Percentiles rank a stretch among this genome's conserved stretches.
phyloP scores from a whole-genome alignment of 2,797 vertebrate species.

The Sebastes glaucus region DNA sequence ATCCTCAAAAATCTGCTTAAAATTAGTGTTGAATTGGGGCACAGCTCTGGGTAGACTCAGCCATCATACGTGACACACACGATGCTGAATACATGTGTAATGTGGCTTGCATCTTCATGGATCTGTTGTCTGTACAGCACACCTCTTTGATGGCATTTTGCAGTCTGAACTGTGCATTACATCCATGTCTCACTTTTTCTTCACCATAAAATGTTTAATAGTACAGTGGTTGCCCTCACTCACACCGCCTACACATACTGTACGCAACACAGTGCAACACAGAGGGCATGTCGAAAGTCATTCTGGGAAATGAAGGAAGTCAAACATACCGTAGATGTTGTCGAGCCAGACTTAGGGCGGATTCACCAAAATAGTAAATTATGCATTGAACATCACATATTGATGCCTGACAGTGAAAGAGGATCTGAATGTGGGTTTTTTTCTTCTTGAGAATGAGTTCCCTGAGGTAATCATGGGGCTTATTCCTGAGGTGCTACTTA shows the following conservation, averaged over 20 bases:
- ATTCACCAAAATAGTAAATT: slow-evolving; percentile 47
- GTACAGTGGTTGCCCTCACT: slow-evolving; percentile 15
- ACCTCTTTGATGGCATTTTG: slow-evolving; percentile 6
- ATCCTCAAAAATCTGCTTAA: not conserved
- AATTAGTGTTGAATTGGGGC: not conserved
- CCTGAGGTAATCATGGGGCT: slow-evolving; percentile 34
- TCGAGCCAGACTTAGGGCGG: slow-evolving; percentile 7
- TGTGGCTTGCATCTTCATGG: slow-evolving; percentile 1
- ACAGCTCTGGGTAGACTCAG: not conserved
- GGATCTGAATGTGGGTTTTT: slow-evolving; percentile 13
- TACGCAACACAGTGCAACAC: slow-evolving; percentile 49
- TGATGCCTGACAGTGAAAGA: slow-evolving; percentile 38
- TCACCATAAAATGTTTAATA: slow-evolving; percentile 3
- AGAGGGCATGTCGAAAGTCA: slow-evolving; percentile 37
- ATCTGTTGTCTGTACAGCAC: slow-evolving; percentile 20
- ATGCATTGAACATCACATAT: slow-evolving; percentile 53
- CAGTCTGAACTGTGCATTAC: slow-evolving; percentile 15
- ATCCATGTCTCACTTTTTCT: slow-evolving; percentile 24
- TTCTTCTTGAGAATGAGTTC: slow-evolving; percentile 3
- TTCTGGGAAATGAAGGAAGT: slow-evolving; percentile 46
- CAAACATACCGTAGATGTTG: slow-evolving; percentile 35
- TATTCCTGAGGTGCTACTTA: slow-evolving; percentile 28
- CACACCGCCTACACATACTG: slow-evolving; percentile 25
- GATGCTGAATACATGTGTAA: slow-evolving; percentile 14
- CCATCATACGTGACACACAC: not conserved